A percentile compares a stretch with the other conserved stretches of the same genome.
phyloP scores from a whole-genome alignment of 1,140 invertebrate genomes.

The Drosophila bifasciata region DNA sequence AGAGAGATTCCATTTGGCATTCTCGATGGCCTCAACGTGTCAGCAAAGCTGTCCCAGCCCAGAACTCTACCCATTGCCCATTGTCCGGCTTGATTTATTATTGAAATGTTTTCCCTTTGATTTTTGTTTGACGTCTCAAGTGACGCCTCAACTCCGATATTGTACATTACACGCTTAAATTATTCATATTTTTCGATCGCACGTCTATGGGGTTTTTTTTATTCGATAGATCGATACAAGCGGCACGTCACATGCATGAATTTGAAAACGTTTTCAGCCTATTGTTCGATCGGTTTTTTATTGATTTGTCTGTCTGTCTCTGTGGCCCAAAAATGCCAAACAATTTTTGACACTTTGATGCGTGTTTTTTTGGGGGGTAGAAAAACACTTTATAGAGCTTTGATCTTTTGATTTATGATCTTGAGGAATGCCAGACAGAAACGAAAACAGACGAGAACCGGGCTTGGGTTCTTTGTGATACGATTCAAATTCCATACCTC shows the following conservation, averaged over 20 bases:
- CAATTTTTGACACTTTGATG: conserved; percentile 63
- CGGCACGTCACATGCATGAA: conserved; percentile 19
- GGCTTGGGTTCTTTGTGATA: too few species aligned
- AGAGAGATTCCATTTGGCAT: conserved; percentile 14
- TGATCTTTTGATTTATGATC: conserved; percentile 47
- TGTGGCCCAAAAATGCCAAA: conserved; percentile 57
- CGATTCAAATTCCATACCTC: too few species aligned
- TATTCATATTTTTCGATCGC: conserved; percentile 15
- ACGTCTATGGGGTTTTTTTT: conserved; percentile 44
- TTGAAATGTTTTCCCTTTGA: conserved; percentile 66
- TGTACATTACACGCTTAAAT: background rate
- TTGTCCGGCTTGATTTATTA: conserved; percentile 69
- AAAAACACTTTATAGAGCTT: conserved; percentile 58
- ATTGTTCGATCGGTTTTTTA: conserved; percentile 51
- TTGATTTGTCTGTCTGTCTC: conserved; percentile 55
- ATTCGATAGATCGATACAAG: conserved; percentile 23
- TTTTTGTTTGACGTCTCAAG: conserved; percentile 64
- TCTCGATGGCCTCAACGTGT: conserved; percentile 30
- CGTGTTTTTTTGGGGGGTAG: conserved; percentile 41
- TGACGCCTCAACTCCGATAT: conserved; percentile 15
- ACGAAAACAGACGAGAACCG: too few species aligned
- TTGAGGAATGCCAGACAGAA: too few species aligned
- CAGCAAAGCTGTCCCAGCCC: conserved; percentile 54
- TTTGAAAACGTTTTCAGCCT: conserved; percentile 34
- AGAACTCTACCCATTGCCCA: conserved; percentile 19